phyloP scores from a whole-genome alignment of 2,797 vertebrate species.

The Eidolon dupreanum region DNA sequence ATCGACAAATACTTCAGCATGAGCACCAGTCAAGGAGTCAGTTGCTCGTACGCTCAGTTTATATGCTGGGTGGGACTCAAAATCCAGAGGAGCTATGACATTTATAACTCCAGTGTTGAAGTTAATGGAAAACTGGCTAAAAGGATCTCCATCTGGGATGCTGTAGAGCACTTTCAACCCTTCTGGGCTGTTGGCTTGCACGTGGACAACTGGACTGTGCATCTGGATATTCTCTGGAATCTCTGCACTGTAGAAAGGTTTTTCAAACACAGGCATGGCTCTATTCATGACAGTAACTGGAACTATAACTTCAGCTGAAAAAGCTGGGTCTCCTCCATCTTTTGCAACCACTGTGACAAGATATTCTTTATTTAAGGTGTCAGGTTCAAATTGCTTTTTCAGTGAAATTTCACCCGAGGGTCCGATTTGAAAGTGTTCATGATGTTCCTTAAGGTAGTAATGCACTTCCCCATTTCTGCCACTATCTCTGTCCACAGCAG shows the following conservation, averaged over 20 bases:
- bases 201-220: slow-evolving; percentile 94
- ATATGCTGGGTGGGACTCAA: slow-evolving; percentile 97
- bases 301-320: slow-evolving; percentile 92
- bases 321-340: slow-evolving; percentile 92
- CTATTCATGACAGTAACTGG: slow-evolving; percentile 95
- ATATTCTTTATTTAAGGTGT: slow-evolving; percentile 93
- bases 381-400: slow-evolving; percentile 92
- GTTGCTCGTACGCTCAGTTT: slow-evolving; percentile 95
- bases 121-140: slow-evolving; percentile 95
- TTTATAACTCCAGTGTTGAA: slow-evolving; percentile 98
- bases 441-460: slow-evolving; percentile 92
- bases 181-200: slow-evolving; percentile 96
- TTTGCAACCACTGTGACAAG: slow-evolving; percentile 91
- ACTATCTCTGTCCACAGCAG: slow-evolving; percentile 93
- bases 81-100: slow-evolving; percentile 93
- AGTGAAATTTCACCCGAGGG: slow-evolving; percentile 92
- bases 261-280: slow-evolving; percentile 97
- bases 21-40: slow-evolving; percentile 94
- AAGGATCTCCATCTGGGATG: slow-evolving; percentile 96
- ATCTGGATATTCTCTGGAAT: slow-evolving; percentile 95
- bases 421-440: slow-evolving; percentile 93
- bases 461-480: slow-evolving; percentile 91
- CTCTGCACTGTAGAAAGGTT: slow-evolving; percentile 96
- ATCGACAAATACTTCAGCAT: slow-evolving; percentile 96
- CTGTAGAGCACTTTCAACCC: slow-evolving; percentile 96